These are phyloP conservation scores for Taenioides sp. DNA, from an alignment of 2,797 vertebrate species.

Conservation along the genomic window DNA sequence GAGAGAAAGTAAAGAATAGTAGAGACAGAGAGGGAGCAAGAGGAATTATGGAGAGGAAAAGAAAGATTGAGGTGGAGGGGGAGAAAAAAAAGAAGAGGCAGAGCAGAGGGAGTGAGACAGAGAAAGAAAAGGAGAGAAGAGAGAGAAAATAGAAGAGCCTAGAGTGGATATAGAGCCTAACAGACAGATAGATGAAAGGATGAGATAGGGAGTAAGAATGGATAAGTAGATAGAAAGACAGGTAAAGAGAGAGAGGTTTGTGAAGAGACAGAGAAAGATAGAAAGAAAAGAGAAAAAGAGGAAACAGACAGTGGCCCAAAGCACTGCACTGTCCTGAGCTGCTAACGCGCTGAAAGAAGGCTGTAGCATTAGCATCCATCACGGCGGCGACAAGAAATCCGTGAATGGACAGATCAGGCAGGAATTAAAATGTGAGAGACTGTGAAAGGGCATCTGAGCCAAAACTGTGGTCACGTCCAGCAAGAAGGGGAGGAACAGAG, in stretches of 20 bases:
- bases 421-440: conserved; percentile 65
- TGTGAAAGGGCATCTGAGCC: conserved; percentile 41
- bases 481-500: neutral
- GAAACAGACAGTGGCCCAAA: conserved; percentile 18
- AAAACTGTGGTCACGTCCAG: neutral
- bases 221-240: neutral
- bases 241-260: neutral
- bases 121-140: too few species aligned
- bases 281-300: conserved; percentile 6
- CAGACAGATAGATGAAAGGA: too few species aligned
- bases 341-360: conserved; percentile 57
- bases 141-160: too few species aligned
- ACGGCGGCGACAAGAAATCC: conserved; percentile 63
- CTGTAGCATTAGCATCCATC: conserved; percentile 51
- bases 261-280: too few species aligned
- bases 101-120: too few species aligned
- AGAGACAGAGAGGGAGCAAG: too few species aligned
- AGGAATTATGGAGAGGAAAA: too few species aligned
- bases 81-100: too few species aligned
- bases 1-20: too few species aligned
- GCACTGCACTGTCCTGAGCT: conserved; percentile 30
- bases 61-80: too few species aligned
- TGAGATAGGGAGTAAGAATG: too few species aligned
- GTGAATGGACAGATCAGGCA: conserved; percentile 52
- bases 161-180: too few species aligned